phyloP scores from a whole-genome alignment of 2,797 vertebrate genomes.

The Danio choprae region DNA sequence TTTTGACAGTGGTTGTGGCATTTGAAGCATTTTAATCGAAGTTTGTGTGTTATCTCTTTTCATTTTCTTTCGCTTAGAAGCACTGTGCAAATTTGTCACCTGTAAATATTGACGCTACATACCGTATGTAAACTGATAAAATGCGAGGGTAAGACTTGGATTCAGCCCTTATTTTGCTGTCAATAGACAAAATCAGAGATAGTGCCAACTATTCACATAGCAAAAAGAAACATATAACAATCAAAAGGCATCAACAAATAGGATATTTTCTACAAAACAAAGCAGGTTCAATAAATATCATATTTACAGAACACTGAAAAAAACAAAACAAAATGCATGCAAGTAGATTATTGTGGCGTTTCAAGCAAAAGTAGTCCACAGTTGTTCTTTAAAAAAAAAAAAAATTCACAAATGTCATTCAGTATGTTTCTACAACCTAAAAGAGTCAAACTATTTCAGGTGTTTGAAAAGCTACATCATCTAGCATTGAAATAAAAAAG shows the following conservation, averaged over 20 bases:
- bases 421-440: slow-evolving; percentile 5
- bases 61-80: slow-evolving; percentile 18
- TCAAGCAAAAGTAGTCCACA: slow-evolving; percentile 59
- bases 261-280: slow-evolving; percentile 79
- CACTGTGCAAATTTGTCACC: slow-evolving; percentile 37
- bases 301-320: slow-evolving; percentile 70
- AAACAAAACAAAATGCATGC: slow-evolving; percentile 71
- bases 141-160: slow-evolving; percentile 30
- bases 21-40: slow-evolving; percentile 32
- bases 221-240: slow-evolving; percentile 35
- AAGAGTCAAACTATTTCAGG: neutral
- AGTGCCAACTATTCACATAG: slow-evolving; percentile 41
- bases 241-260: slow-evolving; percentile 68
- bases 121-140: slow-evolving; percentile 49
- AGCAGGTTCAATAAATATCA: slow-evolving; percentile 83
- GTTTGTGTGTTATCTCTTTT: neutral
- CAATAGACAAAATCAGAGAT: slow-evolving; percentile 19
- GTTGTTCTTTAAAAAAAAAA: neutral
- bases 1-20: neutral
- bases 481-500: neutral
- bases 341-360: slow-evolving; percentile 71
- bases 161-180: slow-evolving; percentile 43
- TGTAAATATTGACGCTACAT: slow-evolving; percentile 36
- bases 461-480: slow-evolving; percentile 23
- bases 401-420: slow-evolving; percentile 15